Conservation (phyloP, 2,888 invertebrate genomes). For the Ectropis crepuscularia region DNA sequence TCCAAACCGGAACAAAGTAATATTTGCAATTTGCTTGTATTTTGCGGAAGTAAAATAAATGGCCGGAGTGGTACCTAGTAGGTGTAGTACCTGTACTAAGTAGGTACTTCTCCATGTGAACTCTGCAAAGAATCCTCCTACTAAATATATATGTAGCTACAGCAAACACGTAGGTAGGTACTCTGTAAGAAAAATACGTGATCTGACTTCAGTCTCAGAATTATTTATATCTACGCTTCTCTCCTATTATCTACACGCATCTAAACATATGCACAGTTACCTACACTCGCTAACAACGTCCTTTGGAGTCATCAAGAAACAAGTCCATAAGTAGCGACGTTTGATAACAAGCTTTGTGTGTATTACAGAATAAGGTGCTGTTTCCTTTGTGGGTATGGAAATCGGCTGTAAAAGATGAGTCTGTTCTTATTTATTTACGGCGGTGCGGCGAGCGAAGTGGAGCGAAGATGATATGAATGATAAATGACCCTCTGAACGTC, state of each 20-base stretch:
- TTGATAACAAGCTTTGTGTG: slow-evolving; percentile 45
- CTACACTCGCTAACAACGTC: slow-evolving; percentile 65
- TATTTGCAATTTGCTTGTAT: no score
- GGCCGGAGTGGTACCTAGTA: no score
- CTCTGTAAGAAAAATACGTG: slow-evolving; percentile 54
- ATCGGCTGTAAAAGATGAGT: slow-evolving; percentile 83
- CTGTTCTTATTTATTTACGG: slow-evolving; percentile 85
- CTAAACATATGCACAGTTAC: slow-evolving; percentile 79
- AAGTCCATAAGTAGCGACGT: slow-evolving; percentile 39
- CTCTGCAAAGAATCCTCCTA: no score
- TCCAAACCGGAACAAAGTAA: no score
- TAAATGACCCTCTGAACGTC: slow-evolving; percentile 81
- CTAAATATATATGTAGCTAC: no score
- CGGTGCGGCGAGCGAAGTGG: slow-evolving; percentile 85
- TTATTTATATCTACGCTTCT: slow-evolving; percentile 50
- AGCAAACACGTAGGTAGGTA: no score
- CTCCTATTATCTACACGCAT: slow-evolving; percentile 69
- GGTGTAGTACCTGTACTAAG: not conserved
- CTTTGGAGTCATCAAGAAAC: slow-evolving; percentile 45
- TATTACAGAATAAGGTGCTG: slow-evolving; percentile 39
- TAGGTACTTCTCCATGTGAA: not conserved
- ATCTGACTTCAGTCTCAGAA: slow-evolving; percentile 51
- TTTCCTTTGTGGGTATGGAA: slow-evolving; percentile 37
- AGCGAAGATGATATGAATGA: slow-evolving; percentile 86
- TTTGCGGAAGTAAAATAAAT: no score